Conservation (phyloP, 2,113 vertebrate genomes). For the Passer domesticus region DNA sequence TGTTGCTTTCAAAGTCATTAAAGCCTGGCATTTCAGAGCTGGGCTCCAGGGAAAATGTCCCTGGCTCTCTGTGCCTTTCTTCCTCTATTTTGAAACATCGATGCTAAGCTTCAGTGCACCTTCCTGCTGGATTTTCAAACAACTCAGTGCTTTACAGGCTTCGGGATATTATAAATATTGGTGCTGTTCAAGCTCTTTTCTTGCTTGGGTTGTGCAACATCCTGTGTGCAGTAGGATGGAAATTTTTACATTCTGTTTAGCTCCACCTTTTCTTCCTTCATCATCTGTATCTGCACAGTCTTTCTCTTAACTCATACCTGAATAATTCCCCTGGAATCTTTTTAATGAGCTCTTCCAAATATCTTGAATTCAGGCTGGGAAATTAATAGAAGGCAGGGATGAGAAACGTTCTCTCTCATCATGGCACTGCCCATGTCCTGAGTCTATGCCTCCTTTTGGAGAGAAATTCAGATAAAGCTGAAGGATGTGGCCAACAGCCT, state of each 20-base stretch:
- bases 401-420: constrained; percentile 11
- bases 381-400: background rate
- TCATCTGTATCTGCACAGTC: background rate
- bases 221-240: background rate
- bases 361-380: background rate
- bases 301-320: background rate
- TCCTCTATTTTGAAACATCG: background rate
- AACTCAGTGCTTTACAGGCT: background rate
- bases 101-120: constrained; percentile 26
- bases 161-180: constrained; percentile 35
- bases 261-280: background rate
- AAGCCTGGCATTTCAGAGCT: constrained; percentile 50
- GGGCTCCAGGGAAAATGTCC: constrained; percentile 45
- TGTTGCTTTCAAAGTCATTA: constrained; percentile 73
- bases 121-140: constrained; percentile 25
- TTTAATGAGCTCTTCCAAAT: background rate
- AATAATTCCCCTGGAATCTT: background rate
- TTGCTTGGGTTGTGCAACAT: background rate
- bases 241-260: background rate
- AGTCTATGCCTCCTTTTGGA: background rate
- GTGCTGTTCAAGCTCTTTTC: background rate
- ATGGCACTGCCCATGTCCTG: background rate
- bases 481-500: background rate
- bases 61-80: background rate
- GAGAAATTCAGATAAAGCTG: background rate